Conservation (phyloP, 92 coral and sea anemone genomes). For the Pocillopora grandis region DNA sequence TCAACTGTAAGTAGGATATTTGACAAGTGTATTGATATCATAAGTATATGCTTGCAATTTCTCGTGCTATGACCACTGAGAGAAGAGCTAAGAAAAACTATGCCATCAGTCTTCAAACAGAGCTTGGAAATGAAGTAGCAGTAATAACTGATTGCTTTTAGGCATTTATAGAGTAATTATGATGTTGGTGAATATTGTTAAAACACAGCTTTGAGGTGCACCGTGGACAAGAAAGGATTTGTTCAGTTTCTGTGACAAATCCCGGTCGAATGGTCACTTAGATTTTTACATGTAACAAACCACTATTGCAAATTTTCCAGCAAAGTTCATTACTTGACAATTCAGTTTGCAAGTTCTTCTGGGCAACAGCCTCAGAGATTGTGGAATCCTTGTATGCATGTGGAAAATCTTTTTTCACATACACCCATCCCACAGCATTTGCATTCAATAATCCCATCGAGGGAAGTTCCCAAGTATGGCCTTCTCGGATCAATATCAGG, state of each 20-base stretch:
- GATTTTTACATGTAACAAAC: no score
- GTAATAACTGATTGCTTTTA: constrained; percentile 25
- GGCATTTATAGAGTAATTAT: not conserved
- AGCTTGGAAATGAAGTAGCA: constrained; percentile 34
- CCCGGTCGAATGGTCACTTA: no score
- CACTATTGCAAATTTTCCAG: no score
- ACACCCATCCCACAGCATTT: no score
- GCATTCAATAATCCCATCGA: no score
- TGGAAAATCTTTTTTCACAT: no score
- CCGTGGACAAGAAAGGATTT: constrained; percentile 14
- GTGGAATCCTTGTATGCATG: no score
- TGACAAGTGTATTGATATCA: constrained; percentile 31
- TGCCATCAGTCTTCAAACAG: constrained; percentile 51
- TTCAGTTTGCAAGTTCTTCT: not conserved
- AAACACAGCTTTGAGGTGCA: constrained; percentile 13
- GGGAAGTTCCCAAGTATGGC: no score
- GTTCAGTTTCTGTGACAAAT: constrained; percentile 8
- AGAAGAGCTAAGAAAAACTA: constrained; percentile 41
- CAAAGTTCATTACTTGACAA: not conserved
- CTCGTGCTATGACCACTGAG: constrained; percentile 46
- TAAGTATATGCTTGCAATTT: constrained; percentile 33
- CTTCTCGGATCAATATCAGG: no score
- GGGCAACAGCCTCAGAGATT: no score
- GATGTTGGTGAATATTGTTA: no score
- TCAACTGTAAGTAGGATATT: constrained; percentile 49